A percentile compares a stretch with the other conserved stretches of the same genome.
phyloP scores from a whole-genome alignment of 2,797 vertebrate species.

The Dromococcyx pavoninus region DNA sequence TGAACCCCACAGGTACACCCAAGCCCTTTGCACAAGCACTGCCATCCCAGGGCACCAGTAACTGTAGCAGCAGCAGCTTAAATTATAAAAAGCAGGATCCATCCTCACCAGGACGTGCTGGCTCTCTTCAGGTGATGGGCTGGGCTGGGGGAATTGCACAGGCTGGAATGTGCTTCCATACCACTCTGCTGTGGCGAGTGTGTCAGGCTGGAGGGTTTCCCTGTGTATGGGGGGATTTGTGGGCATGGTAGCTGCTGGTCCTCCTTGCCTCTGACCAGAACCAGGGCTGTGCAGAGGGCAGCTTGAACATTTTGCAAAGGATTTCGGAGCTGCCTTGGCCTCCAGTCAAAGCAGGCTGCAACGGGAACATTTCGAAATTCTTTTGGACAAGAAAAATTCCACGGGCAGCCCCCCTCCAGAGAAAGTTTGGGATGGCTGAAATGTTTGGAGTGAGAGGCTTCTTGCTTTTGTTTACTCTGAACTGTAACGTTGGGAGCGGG shows the following conservation, averaged over 20 bases:
- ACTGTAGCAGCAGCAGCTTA: background rate
- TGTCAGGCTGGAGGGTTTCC: background rate
- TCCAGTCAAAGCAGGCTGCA: conserved; percentile 40
- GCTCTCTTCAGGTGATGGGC: background rate
- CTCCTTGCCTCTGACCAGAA: rapidly evolving
- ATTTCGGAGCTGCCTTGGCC: conserved; percentile 45
- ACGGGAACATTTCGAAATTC: conserved; percentile 64
- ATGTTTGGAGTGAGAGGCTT: conserved; percentile 57
- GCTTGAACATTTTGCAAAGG: background rate
- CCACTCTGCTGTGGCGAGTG: background rate
- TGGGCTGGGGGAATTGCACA: background rate
- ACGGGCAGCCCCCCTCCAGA: conserved; percentile 42
- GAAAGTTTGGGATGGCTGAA: conserved; percentile 68
- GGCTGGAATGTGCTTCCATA: background rate
- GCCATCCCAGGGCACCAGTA: background rate
- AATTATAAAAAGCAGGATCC: background rate
- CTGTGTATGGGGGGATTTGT: background rate
- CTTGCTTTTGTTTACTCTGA: conserved; percentile 65
- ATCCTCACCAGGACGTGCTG: background rate
- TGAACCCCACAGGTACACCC: rapidly evolving
- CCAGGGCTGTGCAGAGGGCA: background rate
- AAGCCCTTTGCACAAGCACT: background rate
- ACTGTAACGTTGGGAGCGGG: background rate
- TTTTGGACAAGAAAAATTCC: conserved; percentile 63
- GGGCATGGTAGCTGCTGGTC: background rate